Percentiles rank a stretch among this genome's conserved stretches.
phyloP scores from a whole-genome alignment of 2,888 invertebrate species.

The Candidula unifasciata region DNA sequence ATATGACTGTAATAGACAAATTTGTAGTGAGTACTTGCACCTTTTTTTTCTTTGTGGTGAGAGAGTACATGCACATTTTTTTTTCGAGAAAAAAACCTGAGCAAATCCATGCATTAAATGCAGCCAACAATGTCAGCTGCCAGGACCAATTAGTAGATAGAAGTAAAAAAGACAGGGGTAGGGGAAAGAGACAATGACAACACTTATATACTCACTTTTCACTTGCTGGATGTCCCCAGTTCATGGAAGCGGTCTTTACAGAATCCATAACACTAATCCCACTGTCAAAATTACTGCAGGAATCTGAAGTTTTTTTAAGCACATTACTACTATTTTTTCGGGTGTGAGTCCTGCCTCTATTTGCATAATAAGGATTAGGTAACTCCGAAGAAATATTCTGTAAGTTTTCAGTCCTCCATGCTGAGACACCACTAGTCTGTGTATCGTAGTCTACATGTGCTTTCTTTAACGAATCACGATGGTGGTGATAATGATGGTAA shows the following conservation, averaged over 20 bases:
- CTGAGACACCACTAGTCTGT: conserved; percentile 62
- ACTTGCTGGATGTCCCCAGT: conserved; percentile 64
- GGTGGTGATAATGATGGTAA: conserved; percentile 76
- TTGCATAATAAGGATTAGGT: conserved; percentile 30
- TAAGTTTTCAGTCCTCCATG: conserved; percentile 56
- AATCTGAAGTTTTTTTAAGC: conserved; percentile 66
- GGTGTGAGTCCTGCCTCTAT: conserved; percentile 62
- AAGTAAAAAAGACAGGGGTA: neutral
- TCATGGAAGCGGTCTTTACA: conserved; percentile 77
- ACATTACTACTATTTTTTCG: conserved; percentile 53
- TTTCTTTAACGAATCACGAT: conserved; percentile 76
- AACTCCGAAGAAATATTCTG: conserved; percentile 35
- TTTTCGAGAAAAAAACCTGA: too few species aligned
- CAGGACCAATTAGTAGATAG: too few species aligned
- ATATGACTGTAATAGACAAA: too few species aligned
- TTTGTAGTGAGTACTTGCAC: too few species aligned
- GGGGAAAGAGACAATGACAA: neutral
- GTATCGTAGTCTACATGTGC: conserved; percentile 67
- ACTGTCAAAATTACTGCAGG: conserved; percentile 76
- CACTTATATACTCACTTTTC: conserved; percentile 72
- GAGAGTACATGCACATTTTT: too few species aligned
- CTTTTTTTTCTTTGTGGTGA: too few species aligned
- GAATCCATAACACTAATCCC: conserved; percentile 76
- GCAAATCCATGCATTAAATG: too few species aligned
- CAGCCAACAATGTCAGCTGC: too few species aligned